Evolutionary conservation across 2,113 vertebrate genomes (phyloP).

Genomic region (mouse (Mus musculus)): DNA sequence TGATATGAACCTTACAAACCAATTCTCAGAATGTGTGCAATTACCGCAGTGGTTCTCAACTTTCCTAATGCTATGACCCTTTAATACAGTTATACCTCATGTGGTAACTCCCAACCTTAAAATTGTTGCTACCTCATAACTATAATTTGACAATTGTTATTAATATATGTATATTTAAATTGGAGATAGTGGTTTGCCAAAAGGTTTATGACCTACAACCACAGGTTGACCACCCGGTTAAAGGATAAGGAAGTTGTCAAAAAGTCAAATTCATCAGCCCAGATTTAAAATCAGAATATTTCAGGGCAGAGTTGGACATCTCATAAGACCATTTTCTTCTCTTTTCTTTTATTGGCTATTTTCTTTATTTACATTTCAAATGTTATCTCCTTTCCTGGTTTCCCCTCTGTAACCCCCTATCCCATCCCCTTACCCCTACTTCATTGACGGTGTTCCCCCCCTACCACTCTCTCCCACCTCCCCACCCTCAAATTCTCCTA

Average conservation of each 20-base stretch:
- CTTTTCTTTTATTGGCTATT: too few species aligned
- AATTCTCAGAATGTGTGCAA: constrained; percentile 30
- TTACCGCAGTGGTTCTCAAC: not conserved
- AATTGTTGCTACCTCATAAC: not conserved
- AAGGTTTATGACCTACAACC: not conserved
- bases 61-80: not conserved
- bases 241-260: not conserved
- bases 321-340: not conserved
- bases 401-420: too few species aligned
- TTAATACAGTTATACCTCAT: not conserved
- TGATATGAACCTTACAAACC: not conserved
- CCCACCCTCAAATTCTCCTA: too few species aligned
- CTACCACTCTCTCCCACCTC: too few species aligned
- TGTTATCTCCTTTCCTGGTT: too few species aligned
- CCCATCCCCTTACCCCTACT: too few species aligned
- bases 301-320: not conserved
- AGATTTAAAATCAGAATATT: constrained; percentile 53
- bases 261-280: constrained; percentile 30
- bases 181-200: not conserved
- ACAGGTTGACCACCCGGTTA: not conserved
- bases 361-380: too few species aligned
- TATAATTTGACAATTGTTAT: not conserved
- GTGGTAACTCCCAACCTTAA: not conserved
- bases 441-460: too few species aligned
- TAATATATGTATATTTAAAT: too few species aligned